Conservation (phyloP, 2,113 vertebrate genomes). For the Lamprologus tigripictilis region DNA sequence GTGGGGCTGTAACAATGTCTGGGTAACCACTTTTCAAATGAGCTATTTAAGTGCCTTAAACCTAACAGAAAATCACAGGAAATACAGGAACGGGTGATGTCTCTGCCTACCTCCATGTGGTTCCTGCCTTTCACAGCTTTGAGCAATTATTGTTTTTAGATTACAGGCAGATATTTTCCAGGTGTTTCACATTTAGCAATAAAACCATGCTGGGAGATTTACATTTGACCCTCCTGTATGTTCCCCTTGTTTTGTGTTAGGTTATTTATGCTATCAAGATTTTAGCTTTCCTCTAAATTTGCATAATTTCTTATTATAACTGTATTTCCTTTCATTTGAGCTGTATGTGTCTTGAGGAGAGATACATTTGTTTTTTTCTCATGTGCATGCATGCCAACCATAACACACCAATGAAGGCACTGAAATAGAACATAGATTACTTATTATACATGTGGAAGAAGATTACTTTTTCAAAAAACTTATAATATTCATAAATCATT, state of each 20-base stretch:
- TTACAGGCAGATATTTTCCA: conserved; percentile 55
- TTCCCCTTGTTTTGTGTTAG: background rate
- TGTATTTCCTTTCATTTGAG: background rate
- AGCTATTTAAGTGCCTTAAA: conserved; percentile 12
- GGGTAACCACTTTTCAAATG: background rate
- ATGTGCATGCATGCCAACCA: background rate
- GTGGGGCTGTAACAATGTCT: background rate
- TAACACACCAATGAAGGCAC: background rate
- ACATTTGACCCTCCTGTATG: background rate
- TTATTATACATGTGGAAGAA: background rate
- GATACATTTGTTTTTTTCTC: background rate
- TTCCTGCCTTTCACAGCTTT: conserved; percentile 47
- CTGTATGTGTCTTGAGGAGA: background rate
- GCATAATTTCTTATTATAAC: background rate
- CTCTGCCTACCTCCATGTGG: background rate
- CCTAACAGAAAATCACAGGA: conserved; percentile 34
- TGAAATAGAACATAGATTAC: background rate
- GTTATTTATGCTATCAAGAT: background rate
- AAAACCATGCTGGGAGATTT: background rate
- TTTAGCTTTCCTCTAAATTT: background rate
- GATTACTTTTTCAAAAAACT: fast-evolving
- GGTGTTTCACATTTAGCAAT: conserved; percentile 43
- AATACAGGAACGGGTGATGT: background rate
- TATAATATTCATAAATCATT: background rate
- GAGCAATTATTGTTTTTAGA: conserved; percentile 54